Conservation (phyloP, 2,797 vertebrate genomes). For the Microhierax caerulescens region DNA sequence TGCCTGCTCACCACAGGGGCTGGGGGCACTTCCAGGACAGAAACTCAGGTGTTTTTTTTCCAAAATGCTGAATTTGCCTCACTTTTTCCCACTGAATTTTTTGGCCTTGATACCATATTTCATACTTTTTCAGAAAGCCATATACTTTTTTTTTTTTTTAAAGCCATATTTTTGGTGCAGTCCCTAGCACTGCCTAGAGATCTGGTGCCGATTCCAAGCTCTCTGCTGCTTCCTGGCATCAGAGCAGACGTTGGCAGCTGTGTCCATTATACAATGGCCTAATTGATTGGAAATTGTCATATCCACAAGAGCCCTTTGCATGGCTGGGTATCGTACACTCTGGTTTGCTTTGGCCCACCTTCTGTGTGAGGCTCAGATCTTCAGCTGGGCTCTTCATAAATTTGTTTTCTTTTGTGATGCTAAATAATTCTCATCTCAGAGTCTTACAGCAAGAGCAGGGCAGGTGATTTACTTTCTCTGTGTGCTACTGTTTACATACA, state of each 20-base stretch:
- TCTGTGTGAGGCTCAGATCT: not conserved
- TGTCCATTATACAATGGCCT: not conserved
- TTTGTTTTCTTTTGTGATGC: not conserved
- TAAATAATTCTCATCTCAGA: not conserved
- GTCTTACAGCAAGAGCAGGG: not conserved
- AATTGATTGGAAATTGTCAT: not conserved
- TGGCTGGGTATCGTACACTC: not conserved
- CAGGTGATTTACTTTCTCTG: not conserved
- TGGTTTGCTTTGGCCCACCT: not conserved
- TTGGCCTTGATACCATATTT: not conserved
- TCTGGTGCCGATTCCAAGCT: rapidly evolving
- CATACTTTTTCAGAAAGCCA: not conserved
- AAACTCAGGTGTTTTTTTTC: not conserved
- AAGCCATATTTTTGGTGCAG: not conserved
- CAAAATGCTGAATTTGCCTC: not conserved
- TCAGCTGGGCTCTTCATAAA: not conserved
- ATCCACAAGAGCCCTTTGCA: not conserved
- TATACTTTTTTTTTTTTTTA: not conserved
- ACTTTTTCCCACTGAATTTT: not conserved
- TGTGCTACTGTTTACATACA: not conserved
- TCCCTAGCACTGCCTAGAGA: not conserved
- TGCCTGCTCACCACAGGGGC: not conserved
- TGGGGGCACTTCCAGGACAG: rapidly evolving
- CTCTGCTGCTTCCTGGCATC: not conserved
- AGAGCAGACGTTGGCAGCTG: not conserved